Conservation (phyloP, 1,140 invertebrate genomes). For the Calliopsis andreniformis region DNA sequence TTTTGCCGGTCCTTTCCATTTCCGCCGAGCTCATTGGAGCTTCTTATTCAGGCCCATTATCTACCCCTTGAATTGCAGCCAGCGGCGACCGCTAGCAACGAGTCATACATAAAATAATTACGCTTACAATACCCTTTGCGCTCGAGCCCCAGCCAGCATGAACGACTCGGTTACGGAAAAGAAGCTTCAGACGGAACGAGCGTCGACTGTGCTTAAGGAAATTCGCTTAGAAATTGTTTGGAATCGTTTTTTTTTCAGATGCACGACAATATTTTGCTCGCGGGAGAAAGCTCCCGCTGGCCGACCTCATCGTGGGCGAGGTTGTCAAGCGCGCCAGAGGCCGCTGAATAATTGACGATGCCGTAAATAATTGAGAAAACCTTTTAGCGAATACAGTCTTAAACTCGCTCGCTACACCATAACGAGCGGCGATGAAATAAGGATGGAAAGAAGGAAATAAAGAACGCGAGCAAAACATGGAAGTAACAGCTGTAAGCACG, state of each 20-base stretch:
- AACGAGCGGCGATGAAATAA: slow-evolving; percentile 41
- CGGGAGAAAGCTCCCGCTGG: neutral
- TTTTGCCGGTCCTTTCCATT: slow-evolving; percentile 38
- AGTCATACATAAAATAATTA: neutral
- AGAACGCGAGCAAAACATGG: slow-evolving; percentile 19
- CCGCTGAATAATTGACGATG: slow-evolving; percentile 60
- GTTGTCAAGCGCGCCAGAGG: slow-evolving; percentile 47
- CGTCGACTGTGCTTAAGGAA: no score
- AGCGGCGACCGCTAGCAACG: neutral
- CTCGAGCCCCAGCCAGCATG: no score
- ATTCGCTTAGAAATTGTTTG: no score
- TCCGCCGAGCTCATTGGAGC: slow-evolving; percentile 17
- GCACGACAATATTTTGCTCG: neutral
- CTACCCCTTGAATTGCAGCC: neutral
- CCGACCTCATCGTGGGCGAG: slow-evolving; percentile 12
- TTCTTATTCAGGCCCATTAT: slow-evolving; percentile 19
- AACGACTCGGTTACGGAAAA: no score
- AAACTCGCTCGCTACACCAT: slow-evolving; percentile 41
- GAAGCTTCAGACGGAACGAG: no score
- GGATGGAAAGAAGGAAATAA: slow-evolving; percentile 42
- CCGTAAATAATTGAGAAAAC: slow-evolving; percentile 65
- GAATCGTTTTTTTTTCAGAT: neutral
- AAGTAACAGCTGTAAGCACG: slow-evolving; percentile 55
- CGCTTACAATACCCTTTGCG: neutral
- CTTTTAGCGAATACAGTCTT: slow-evolving; percentile 59